These are phyloP conservation scores for Vollenhovia emeryi DNA, from an alignment of 1,140 invertebrate species.

Conservation along the genomic window DNA sequence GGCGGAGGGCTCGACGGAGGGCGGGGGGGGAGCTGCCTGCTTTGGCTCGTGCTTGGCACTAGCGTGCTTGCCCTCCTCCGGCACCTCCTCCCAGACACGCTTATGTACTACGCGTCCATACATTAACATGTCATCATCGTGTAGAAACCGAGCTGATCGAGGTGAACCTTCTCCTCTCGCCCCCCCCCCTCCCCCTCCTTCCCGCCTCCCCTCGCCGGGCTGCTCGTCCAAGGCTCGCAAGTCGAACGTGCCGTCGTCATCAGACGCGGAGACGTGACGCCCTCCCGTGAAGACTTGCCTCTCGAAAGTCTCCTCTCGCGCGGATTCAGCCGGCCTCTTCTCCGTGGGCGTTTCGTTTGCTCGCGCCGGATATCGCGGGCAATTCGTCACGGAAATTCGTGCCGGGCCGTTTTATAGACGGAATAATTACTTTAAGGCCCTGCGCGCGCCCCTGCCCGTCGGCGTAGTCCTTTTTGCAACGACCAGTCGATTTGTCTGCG, in stretches of 20 bases:
- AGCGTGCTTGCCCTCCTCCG: slow-evolving; percentile 54
- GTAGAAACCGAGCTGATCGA: slow-evolving; percentile 69
- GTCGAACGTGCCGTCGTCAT: slow-evolving; percentile 56
- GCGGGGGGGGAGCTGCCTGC: slow-evolving; percentile 60
- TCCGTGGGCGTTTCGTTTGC: slow-evolving; percentile 57
- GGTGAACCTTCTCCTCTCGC: not conserved
- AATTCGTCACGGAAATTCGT: slow-evolving; percentile 56
- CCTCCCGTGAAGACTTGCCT: slow-evolving; percentile 38
- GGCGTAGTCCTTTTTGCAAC: slow-evolving; percentile 16
- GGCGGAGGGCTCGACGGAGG: slow-evolving; percentile 25
- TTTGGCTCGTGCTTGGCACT: slow-evolving; percentile 77
- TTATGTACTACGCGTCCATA: slow-evolving; percentile 81
- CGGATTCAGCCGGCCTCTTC: slow-evolving; percentile 32
- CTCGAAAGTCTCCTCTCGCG: slow-evolving; percentile 12
- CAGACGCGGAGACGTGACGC: slow-evolving; percentile 33
- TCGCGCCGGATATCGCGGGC: slow-evolving; percentile 53
- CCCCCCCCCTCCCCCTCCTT: not conserved
- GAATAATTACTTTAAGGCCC: slow-evolving; percentile 47
- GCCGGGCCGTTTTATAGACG: slow-evolving; percentile 58
- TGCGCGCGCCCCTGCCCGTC: not conserved
- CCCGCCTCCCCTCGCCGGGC: not conserved
- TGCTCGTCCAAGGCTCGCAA: slow-evolving; percentile 32
- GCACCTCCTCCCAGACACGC: slow-evolving; percentile 71
- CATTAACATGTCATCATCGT: slow-evolving; percentile 83
- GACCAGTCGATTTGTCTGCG: slow-evolving; percentile 29